Evolutionary conservation across 2,888 invertebrate species (phyloP), one percentile per base, ranked within the genome.

Genomic region (Phalangium opilio): DNA sequence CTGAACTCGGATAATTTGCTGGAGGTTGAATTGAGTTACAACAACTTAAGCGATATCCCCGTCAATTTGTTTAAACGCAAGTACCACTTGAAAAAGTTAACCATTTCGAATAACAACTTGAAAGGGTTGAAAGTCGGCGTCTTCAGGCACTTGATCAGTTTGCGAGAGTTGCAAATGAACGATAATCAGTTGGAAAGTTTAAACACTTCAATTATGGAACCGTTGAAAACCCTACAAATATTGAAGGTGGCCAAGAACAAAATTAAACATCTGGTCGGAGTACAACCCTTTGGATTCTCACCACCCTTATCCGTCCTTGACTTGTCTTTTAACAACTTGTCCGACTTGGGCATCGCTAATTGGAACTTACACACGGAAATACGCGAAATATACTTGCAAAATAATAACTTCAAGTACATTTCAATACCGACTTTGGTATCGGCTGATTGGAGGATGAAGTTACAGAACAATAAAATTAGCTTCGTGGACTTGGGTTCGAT

Each of bases 301-400:
- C 73, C 77, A 45, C 75, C 77, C 62, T 68, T 85, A 41, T 74
- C 77, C 58, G 75, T 77, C 56, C 67, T 87, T 50, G 77, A 83
- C 66, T 65, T 86, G 50, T 74, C 79, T 56, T 66, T 71, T 54
- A 73, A 74, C 50, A 72, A 72, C 52, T 69, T 83, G 59, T 73
- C 75, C 45, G 71, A 71, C 53, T 70, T 85, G 45, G 74, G 79
- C 53, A 73, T 74, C 48, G 48, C 57, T 19, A 45, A 55, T 20
- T 58, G 53, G 52, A 44, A 34, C 33, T 42, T 51, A 12, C 50
- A 56, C 41, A 42, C 55, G 18, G 45, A 52, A 27, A 20, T 58
- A 12, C 45, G 52, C 15, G 48, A 45, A 20, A 35, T 58, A n/a
- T 50, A 57, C 46, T 43, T 58, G 12, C 41, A 51, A 11, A 38